Percentiles rank a stretch among this genome's conserved stretches.
Evolutionary conservation across 2,113 vertebrate species (phyloP).

Genomic region (Perca fluviatilis): DNA sequence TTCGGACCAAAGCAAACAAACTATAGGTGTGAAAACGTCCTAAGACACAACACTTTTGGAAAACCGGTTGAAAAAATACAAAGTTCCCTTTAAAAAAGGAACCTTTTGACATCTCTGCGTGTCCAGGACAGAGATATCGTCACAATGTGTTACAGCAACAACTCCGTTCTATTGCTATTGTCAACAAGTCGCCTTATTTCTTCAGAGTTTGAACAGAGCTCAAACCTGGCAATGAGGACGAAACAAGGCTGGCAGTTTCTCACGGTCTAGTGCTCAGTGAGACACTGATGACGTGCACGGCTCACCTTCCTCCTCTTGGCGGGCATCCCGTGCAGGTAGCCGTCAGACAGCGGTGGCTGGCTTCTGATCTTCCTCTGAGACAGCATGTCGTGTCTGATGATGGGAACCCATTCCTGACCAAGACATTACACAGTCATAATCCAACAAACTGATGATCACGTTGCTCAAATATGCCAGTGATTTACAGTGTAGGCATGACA

Average conservation of each 20-base stretch:
- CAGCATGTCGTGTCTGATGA: constrained; percentile 90
- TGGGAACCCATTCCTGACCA: constrained; percentile 90
- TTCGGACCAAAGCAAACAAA: too few relatives aligned
- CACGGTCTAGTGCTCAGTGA: too few relatives aligned
- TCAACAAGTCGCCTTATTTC: too few relatives aligned
- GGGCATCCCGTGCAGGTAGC: constrained; percentile 92
- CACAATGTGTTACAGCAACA: not conserved
- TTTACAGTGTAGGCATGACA: not conserved
- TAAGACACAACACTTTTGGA: too few relatives aligned
- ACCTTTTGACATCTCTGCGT: not conserved
- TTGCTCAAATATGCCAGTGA: not conserved
- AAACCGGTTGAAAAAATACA: too few relatives aligned
- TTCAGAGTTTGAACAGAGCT: not conserved
- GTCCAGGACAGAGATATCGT: not conserved
- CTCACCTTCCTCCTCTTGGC: constrained; percentile 91
- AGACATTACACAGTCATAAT: not conserved
- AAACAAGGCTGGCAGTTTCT: not conserved
- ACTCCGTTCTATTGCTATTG: not conserved
- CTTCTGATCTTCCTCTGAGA: constrained; percentile 90
- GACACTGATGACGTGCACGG: too few relatives aligned
- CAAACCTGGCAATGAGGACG: not conserved
- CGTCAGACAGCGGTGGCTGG: constrained; percentile 89
- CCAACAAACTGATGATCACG: not conserved
- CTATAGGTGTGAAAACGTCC: too few relatives aligned
- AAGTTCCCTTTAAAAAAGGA: too few relatives aligned